phyloP scores from a whole-genome alignment of 2,113 vertebrate genomes.

The Ancistrus triradiatus region DNA sequence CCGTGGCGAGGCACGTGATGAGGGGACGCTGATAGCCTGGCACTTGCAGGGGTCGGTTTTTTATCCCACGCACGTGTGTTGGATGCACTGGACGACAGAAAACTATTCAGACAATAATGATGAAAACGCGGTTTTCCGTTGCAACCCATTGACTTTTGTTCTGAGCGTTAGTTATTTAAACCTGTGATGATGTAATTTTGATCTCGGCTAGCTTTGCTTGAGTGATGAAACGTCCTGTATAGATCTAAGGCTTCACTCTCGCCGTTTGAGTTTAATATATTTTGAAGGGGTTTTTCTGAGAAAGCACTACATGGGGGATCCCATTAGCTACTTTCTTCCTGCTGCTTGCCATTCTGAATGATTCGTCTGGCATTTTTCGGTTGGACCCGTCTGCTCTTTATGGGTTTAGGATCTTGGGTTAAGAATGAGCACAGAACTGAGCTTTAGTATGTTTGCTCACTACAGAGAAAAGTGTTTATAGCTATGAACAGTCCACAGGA shows the following conservation, averaged over 20 bases:
- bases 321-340: constrained; percentile 55
- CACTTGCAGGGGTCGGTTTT: too few species aligned
- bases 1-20: too few species aligned
- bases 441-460: too few species aligned
- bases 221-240: not conserved
- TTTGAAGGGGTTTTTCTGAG: constrained; percentile 56
- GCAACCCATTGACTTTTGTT: too few species aligned
- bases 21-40: too few species aligned
- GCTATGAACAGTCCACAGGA: too few species aligned
- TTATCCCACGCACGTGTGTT: too few species aligned
- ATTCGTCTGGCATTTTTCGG: constrained; percentile 67
- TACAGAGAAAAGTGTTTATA: constrained; percentile 51
- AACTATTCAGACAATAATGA: too few species aligned
- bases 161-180: too few species aligned
- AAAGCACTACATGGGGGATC: constrained; percentile 58
- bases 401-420: constrained; percentile 41
- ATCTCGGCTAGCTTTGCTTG: constrained; percentile 7
- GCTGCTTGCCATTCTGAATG: constrained; percentile 56
- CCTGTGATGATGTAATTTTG: too few species aligned
- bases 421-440: constrained; percentile 57
- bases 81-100: too few species aligned
- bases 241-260: constrained; percentile 26
- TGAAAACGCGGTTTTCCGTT: too few species aligned
- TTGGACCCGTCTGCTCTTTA: constrained; percentile 59
- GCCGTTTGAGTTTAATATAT: constrained; percentile 52